Base-by-base conservation (phyloP, 1,140 invertebrate species). In the Aplysia californica region DNA sequence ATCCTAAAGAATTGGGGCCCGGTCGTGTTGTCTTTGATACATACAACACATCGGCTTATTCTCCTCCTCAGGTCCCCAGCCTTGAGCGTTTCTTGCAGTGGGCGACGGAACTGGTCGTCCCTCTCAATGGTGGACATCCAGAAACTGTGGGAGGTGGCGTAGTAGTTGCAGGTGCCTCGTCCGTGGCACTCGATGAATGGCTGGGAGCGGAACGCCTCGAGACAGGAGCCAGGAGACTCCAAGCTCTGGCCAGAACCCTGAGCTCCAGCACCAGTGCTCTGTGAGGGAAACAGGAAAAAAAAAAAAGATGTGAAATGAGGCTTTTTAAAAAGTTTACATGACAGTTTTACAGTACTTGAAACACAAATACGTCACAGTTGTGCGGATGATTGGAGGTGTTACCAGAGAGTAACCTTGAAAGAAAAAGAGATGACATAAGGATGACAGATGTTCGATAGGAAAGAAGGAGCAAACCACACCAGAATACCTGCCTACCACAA, bases 21-120 rank as follows among this genome's bases (percentile, higher is more conserved):
- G 29, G 58, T 66, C 20, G 26, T 50, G 55, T 55, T 44, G 36
- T 81, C 72, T 81, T 83, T 83, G 79, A 98, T 95, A 91, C 98
- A 99, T 81, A 99, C 98, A 92, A 96, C 93, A 91, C 98, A 99
- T 82, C 98, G 93, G 86, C 96, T 97, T 65, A 99, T 95, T 87
- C 95, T 91, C 41, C 93, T 92, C 64, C 95, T 91, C 65, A 97
- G 91, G 85, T 94, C 94, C 69, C 96, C 97, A 56, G 95, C 94
- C 91, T 99, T 99, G 29, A 99, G 91, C n/a, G 98, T 99, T 89
- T 97, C 93, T 85, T 94, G 93, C 81, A 94, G 91, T 3, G 98
- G 98, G 84, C 91, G 92, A 79, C 90, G 85, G 91, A 99, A 99
- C 77, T 96, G 92, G 73, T 92, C 88, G 41, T 94, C 93, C 10